phyloP scores from a whole-genome alignment of 2,797 vertebrate genomes.

The Brachyrhaphis roseni region DNA sequence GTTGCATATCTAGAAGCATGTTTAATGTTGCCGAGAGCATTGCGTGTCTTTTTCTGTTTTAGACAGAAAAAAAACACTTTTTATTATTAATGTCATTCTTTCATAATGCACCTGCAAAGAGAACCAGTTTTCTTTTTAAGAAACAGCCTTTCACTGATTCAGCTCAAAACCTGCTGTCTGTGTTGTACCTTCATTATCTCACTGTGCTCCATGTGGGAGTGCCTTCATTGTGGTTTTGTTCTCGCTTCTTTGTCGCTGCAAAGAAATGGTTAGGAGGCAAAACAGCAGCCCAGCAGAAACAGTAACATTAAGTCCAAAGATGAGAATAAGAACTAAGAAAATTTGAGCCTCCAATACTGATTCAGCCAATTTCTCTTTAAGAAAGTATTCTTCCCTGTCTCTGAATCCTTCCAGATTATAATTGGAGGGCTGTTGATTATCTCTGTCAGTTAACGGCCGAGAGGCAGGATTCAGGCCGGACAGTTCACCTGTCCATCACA shows the following conservation, averaged over 20 bases:
- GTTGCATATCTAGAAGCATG: not conserved
- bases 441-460: not conserved
- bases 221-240: conserved; percentile 30
- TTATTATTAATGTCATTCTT: not conserved
- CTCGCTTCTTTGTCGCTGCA: conserved; percentile 23
- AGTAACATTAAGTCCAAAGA: not conserved
- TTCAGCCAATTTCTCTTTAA: not conserved
- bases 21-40: not conserved
- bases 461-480: not conserved
- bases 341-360: not conserved
- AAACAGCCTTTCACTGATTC: conserved; percentile 11
- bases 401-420: not conserved
- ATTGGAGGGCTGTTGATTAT: not conserved
- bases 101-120: conserved; percentile 6
- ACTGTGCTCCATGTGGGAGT: conserved; percentile 35
- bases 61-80: not conserved
- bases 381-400: not conserved
- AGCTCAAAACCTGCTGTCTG: conserved; percentile 9
- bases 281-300: conserved; percentile 26
- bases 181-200: conserved; percentile 22
- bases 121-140: conserved; percentile 65
- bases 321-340: conserved; percentile 1
- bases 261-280: conserved; percentile 20
- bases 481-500: not conserved
- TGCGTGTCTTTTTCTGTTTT: not conserved